Percentiles rank a stretch among this genome's conserved stretches.
phyloP scores from a whole-genome alignment of 2,113 vertebrate species.

The Rhadina sibilatrix region DNA sequence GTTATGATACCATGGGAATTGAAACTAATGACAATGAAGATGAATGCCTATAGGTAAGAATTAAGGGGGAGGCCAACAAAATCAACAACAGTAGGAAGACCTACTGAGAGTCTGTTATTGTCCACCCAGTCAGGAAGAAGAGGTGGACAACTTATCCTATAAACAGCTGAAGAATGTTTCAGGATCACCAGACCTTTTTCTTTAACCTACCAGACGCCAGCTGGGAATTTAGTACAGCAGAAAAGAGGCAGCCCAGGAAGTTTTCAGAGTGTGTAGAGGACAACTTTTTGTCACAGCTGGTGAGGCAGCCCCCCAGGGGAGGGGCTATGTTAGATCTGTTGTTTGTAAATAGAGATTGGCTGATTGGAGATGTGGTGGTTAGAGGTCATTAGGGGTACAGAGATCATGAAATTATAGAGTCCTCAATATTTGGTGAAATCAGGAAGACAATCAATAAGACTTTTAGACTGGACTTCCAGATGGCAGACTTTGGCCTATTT shows the following conservation, averaged over 20 bases:
- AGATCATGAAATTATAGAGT: not conserved
- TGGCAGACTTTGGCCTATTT: not conserved
- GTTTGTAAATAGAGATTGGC: not conserved
- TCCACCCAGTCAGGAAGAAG: not conserved
- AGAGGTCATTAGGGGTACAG: not conserved
- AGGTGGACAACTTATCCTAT: not conserved
- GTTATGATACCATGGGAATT: not conserved
- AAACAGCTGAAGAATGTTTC: not conserved
- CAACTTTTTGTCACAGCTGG: rapidly evolving
- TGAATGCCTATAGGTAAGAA: not conserved
- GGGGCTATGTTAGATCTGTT: not conserved
- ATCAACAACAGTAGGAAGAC: too few relatives aligned
- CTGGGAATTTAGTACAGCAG: not conserved
- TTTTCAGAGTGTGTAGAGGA: not conserved
- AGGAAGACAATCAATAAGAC: too few relatives aligned
- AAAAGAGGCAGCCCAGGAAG: not conserved
- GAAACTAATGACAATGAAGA: not conserved
- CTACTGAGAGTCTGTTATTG: not conserved
- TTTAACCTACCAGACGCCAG: not conserved
- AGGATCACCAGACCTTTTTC: not conserved
- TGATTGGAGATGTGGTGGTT: not conserved
- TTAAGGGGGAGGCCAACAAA: not conserved
- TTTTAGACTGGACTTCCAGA: not conserved
- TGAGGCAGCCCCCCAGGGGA: too few relatives aligned
- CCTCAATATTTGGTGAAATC: not conserved